phyloP scores from a whole-genome alignment of 1,140 invertebrate species.

The Rhysida immarginata region DNA sequence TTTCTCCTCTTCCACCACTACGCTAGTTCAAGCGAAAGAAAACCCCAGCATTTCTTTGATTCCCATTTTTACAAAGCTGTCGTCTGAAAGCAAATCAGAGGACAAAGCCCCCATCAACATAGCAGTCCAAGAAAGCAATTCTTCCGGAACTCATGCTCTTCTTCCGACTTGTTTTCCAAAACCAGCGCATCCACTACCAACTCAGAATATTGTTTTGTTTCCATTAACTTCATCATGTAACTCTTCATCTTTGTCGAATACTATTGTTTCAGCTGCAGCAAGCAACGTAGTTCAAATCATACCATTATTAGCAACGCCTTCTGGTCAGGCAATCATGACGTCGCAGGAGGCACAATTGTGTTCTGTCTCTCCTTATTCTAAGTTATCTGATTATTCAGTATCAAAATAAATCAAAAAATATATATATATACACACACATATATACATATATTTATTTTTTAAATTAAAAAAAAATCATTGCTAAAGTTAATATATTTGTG shows the following conservation, averaged over 20 bases:
- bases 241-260: neutral
- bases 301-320: neutral
- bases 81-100: neutral
- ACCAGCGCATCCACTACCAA: neutral
- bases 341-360: too few relatives aligned
- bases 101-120: neutral
- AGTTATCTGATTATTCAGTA: too few relatives aligned
- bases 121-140: too few relatives aligned
- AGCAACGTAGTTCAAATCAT: conserved; percentile 2
- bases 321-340: too few relatives aligned
- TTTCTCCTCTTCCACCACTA: too few relatives aligned
- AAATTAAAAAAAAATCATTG: too few relatives aligned
- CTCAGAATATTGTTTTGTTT: neutral
- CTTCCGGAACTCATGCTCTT: too few relatives aligned
- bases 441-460: too few relatives aligned
- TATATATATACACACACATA: too few relatives aligned
- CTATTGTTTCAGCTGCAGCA: neutral
- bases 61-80: neutral
- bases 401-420: too few relatives aligned
- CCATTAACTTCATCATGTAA: neutral
- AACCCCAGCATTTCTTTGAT: conserved; percentile 1
- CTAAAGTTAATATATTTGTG: too few relatives aligned
- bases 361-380: too few relatives aligned
- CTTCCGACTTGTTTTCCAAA: neutral
- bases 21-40: neutral